Percentiles rank a stretch among this genome's conserved stretches.
phyloP scores from a whole-genome alignment of 1,140 invertebrate species.

The Contarinia nasturtii region DNA sequence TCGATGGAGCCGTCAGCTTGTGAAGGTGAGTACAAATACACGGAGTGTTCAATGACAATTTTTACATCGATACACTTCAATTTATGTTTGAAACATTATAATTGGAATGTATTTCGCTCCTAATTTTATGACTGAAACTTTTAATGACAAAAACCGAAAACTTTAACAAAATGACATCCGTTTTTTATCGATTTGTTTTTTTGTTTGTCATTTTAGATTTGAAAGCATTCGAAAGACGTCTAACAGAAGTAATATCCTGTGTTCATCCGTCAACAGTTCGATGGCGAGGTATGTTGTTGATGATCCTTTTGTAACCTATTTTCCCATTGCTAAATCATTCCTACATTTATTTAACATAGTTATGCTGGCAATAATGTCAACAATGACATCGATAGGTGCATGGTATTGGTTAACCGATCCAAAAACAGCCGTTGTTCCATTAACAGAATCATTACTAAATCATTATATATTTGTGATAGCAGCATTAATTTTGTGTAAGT shows the following conservation, averaged over 20 bases:
- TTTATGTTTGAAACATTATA: no score
- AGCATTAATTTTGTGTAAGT: conserved; percentile 56
- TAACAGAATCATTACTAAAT: conserved; percentile 79
- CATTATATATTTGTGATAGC: conserved; percentile 94
- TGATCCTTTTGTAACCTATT: not conserved
- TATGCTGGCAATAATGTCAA: conserved; percentile 59
- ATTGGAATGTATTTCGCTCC: no score
- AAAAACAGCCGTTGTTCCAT: conserved; percentile 64
- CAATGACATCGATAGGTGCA: conserved; percentile 78
- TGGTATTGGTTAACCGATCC: conserved; percentile 91
- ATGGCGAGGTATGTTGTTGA: conserved; percentile 65
- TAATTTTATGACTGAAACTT: no score
- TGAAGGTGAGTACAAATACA: conserved; percentile 10
- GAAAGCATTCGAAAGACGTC: conserved; percentile 85
- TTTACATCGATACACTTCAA: no score
- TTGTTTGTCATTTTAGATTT: conserved; percentile 52
- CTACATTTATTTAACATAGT: conserved; percentile 46
- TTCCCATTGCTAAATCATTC: no score
- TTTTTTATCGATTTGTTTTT: not conserved
- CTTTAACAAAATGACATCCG: no score
- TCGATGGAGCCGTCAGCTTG: conserved; percentile 21
- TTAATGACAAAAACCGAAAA: no score
- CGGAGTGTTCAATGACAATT: not conserved
- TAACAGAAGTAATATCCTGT: conserved; percentile 91
- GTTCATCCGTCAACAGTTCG: conserved; percentile 75